These are phyloP conservation scores for Popillia japonica DNA, from an alignment of 1,140 invertebrate genomes.

Conservation along the genomic window DNA sequence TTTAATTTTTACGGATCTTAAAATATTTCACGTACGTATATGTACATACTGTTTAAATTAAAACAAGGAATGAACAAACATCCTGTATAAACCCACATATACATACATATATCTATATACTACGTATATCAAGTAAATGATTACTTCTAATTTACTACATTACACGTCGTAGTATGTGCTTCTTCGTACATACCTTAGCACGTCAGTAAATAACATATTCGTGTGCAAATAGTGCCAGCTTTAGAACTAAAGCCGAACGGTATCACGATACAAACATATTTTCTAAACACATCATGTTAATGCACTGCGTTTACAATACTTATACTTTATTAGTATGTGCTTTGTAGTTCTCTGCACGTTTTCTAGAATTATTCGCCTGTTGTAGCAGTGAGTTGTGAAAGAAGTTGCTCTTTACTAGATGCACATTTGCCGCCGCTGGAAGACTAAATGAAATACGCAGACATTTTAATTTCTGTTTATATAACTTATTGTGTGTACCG, in stretches of 20 bases:
- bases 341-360: neutral
- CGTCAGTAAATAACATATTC: neutral
- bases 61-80: too few species aligned
- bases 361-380: neutral
- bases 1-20: too few species aligned
- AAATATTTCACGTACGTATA: too few species aligned
- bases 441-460: slow-evolving; percentile 6
- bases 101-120: too few species aligned
- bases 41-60: too few species aligned
- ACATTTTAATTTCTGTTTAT: neutral
- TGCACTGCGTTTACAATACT: neutral
- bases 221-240: neutral
- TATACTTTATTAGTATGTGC: neutral
- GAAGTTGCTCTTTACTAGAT: neutral
- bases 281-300: slow-evolving; percentile 6
- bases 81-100: too few species aligned
- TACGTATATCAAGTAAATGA: too few species aligned
- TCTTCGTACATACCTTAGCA: neutral
- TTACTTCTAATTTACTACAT: too few species aligned
- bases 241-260: neutral
- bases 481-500: neutral
- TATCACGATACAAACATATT: neutral
- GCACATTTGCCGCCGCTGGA: neutral
- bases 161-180: too few species aligned
- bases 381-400: neutral